Evolutionary conservation across 2,113 vertebrate species (phyloP).

Genomic region (Echinops telfairi): DNA sequence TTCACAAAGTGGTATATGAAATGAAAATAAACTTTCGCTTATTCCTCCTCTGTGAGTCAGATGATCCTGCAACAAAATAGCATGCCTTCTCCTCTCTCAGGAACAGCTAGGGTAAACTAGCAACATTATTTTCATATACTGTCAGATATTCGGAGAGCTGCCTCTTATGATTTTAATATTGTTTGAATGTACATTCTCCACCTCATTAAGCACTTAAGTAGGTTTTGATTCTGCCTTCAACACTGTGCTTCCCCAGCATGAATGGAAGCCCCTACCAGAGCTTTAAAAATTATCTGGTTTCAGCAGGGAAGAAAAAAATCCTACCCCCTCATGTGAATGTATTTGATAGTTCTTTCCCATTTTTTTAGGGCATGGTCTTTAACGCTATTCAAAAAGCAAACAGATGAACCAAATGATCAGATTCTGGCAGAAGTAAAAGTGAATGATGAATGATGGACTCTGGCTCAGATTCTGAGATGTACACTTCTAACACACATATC

Average conservation of each 20-base stretch:
- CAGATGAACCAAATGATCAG: constrained; percentile 58
- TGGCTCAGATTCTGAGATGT: constrained; percentile 29
- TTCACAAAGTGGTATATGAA: constrained; percentile 41
- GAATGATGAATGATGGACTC: not conserved
- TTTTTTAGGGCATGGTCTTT: constrained; percentile 38
- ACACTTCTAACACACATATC: constrained; percentile 2
- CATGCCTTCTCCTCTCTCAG: constrained; percentile 40
- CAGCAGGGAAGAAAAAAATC: constrained; percentile 11
- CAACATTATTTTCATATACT: constrained; percentile 57
- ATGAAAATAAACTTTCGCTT: constrained; percentile 66
- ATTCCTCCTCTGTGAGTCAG: constrained; percentile 59
- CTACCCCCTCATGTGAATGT: not conserved
- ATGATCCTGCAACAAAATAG: constrained; percentile 62
- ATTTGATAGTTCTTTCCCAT: constrained; percentile 12
- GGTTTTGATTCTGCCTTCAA: constrained; percentile 17
- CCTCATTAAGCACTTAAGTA: constrained; percentile 41
- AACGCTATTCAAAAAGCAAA: constrained; percentile 56
- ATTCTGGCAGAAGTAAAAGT: not conserved
- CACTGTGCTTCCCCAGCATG: not conserved
- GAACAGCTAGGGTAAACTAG: constrained; percentile 31
- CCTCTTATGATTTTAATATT: constrained; percentile 56
- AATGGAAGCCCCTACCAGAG: constrained; percentile 18
- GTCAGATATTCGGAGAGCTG: constrained; percentile 39
- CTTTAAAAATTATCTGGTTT: constrained; percentile 54
- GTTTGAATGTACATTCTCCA: constrained; percentile 42